A percentile compares a stretch with the other conserved stretches of the same genome.
Evolutionary conservation across 2,797 vertebrate species (phyloP).

Genomic region (Cichlasoma orientale): DNA sequence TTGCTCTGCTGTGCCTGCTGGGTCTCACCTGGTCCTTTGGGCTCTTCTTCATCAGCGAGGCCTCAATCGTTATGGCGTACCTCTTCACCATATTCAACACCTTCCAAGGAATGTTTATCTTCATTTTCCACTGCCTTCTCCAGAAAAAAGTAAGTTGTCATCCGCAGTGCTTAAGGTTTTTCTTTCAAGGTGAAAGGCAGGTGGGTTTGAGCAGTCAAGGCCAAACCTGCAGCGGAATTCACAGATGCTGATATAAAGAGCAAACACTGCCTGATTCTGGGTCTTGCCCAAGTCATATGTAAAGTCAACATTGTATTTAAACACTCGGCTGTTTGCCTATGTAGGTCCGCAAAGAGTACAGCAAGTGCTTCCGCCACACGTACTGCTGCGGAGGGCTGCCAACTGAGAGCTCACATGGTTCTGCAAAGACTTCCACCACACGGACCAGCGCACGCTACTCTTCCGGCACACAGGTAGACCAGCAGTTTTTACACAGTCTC

Average conservation of each 20-base stretch:
- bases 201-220: constrained; percentile 14
- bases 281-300: constrained; percentile 51
- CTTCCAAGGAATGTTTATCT: constrained; percentile 99
- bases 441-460: constrained; percentile 97
- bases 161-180: neutral
- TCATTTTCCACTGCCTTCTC: constrained; percentile 98
- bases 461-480: constrained; percentile 95
- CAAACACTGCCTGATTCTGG: constrained; percentile 36
- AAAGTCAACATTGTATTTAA: constrained; percentile 61
- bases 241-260: constrained; percentile 49
- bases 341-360: constrained; percentile 97
- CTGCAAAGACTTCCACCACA: constrained; percentile 92
- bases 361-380: constrained; percentile 97
- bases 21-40: constrained; percentile 98
- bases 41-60: constrained; percentile 95
- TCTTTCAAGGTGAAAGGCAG: constrained; percentile 34
- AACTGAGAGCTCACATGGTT: constrained; percentile 94
- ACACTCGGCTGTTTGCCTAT: constrained; percentile 50
- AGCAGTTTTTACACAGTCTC: constrained; percentile 29
- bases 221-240: constrained; percentile 1
- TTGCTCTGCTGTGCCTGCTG: constrained; percentile 94
- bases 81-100: constrained; percentile 99
- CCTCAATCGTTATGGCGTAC: constrained; percentile 95
- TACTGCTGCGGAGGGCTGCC: constrained; percentile 94
- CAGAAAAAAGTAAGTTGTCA: constrained; percentile 93